A percentile compares a stretch with the other conserved stretches of the same genome.
Conservation (phyloP, 1,140 invertebrate species). For the Lepidurus apus region DNA sequence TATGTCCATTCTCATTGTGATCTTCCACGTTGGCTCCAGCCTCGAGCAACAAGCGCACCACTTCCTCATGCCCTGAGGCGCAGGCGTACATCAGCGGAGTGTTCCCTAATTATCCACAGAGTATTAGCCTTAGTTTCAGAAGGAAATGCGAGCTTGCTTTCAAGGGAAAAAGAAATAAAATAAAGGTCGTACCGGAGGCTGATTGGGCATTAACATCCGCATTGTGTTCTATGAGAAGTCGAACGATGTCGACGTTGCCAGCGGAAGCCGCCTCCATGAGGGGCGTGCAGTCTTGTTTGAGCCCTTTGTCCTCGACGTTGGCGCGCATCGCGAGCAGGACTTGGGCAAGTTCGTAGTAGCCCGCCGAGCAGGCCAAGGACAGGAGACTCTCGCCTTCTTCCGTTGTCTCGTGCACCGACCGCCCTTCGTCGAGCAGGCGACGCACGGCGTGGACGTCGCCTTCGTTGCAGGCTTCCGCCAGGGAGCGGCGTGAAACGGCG, state of each 20-base stretch:
- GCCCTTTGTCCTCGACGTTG: constrained; percentile 92
- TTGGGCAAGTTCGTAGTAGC: constrained; percentile 88
- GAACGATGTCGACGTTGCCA: constrained; percentile 90
- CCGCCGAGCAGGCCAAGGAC: constrained; percentile 85
- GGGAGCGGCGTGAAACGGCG: constrained; percentile 47
- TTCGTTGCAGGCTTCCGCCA: constrained; percentile 84
- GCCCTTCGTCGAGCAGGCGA: constrained; percentile 82
- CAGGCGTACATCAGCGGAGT: constrained; percentile 98
- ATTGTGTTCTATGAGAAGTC: constrained; percentile 80
- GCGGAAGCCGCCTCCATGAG: constrained; percentile 94
- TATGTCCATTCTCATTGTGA: constrained; percentile 98
- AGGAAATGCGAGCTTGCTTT: not conserved
- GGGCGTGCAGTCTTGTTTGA: constrained; percentile 92
- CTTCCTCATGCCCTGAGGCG: constrained; percentile 89
- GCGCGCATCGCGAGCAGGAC: constrained; percentile 93
- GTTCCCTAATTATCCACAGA: constrained; percentile 58
- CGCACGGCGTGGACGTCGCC: constrained; percentile 82
- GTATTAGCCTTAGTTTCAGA: not conserved
- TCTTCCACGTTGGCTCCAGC: constrained; percentile 93
- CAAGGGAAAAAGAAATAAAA: not conserved
- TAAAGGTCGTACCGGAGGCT: constrained; percentile 62
- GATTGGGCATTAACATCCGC: constrained; percentile 96
- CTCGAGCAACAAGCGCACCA: constrained; percentile 81
- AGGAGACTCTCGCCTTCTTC: constrained; percentile 88
- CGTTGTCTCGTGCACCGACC: constrained; percentile 83